These are phyloP conservation scores for Pipistrellus nathusii DNA, from an alignment of 2,797 vertebrate species.

Conservation along the genomic window DNA sequence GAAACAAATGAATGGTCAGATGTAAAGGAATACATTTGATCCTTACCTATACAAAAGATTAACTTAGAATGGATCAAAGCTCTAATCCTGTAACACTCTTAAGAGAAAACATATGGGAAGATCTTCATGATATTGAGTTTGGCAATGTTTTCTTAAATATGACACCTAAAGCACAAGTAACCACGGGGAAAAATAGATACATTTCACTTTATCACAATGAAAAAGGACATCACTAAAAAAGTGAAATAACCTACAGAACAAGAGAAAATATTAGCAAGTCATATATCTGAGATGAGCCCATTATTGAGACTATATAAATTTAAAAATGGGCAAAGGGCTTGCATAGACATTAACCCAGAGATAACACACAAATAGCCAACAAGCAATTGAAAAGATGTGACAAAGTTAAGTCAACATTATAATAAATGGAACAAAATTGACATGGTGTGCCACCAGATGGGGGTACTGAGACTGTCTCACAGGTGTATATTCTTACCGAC, in stretches of 20 bases:
- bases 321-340: background rate
- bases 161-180: background rate
- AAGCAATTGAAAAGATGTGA: background rate
- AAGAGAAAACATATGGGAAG: background rate
- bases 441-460: background rate
- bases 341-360: background rate
- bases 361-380: background rate
- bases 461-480: background rate
- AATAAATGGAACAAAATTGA: background rate
- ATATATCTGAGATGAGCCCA: background rate
- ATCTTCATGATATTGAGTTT: background rate
- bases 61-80: background rate
- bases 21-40: background rate
- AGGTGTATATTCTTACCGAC: background rate
- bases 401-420: background rate
- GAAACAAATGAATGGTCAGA: background rate
- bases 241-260: background rate
- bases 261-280: background rate
- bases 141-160: background rate
- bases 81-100: background rate
- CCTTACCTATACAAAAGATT: background rate
- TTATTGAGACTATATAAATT: background rate
- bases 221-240: background rate
- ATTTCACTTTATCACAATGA: background rate
- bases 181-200: background rate